Base-by-base conservation (phyloP, 2,888 invertebrate genomes). In the Prosopocoilus inquinatus region DNA sequence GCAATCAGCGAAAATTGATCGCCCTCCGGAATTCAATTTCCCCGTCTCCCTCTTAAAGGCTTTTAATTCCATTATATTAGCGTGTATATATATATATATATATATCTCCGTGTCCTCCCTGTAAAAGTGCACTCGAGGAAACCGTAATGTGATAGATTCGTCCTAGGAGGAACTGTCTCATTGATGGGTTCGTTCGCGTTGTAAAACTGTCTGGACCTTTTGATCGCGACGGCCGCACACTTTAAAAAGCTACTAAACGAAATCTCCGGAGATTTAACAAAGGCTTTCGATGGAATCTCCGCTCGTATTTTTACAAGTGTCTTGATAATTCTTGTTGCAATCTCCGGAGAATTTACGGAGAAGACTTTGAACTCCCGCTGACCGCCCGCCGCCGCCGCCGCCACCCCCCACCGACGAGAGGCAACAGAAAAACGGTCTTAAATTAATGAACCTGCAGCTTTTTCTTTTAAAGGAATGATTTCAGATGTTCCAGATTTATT, bases 291-390 rank as follows among this genome's bases (percentile, higher is more conserved):
- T 28, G 20, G 20, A 54, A 58, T 58, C 60, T 57, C 33, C 12
- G 53, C 53, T 55, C 57, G 63, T 63, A 63, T 63, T 61, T 64
- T 65, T 65, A 63, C 67, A 65, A 67, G 65, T 67, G 67, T 63
- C 65, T 61, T 61, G 65, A 66, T 67, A 67, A 65, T 67, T 65
- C 65, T 59, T 57, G 55, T 55, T 53, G 64, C 62, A 64, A 63
- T 65, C 67, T 64, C 64, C 48, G 47, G 64, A 59, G 65, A 55
- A 55, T 59, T 57, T 56, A 50, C 56, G 58, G 7, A 28, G 20
- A 28, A n/a, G n/a, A n/a, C n/a, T 7, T 28, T 3, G 20, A 28
- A 52, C 56, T 61, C 53, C 55, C 56, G 47, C 46, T 8, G 47
- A 33, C 43, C 43, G 16, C 16, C 49, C 4, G 9, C 20, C 16